Evolutionary conservation across 2,888 invertebrate species (phyloP).

Genomic region (Sinotaia quadrata): DNA sequence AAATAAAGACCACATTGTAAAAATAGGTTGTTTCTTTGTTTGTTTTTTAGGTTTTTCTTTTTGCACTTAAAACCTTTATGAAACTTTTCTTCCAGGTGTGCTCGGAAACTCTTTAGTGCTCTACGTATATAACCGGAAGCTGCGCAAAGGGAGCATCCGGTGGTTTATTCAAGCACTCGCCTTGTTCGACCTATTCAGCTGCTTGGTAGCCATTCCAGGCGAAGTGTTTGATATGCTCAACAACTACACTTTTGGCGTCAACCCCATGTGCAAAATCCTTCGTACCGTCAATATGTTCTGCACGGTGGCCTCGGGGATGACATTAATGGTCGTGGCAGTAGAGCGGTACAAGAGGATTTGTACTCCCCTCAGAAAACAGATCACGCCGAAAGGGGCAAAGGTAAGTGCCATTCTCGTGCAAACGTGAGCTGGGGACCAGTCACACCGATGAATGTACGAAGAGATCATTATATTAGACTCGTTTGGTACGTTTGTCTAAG

Average conservation of each 20-base stretch:
- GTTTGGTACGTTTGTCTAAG: too few species aligned
- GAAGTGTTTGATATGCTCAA: slow-evolving; percentile 36
- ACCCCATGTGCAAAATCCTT: slow-evolving; percentile 25
- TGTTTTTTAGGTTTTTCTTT: neutral
- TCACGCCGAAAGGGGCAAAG: slow-evolving; percentile 27
- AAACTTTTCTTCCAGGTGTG: slow-evolving; percentile 15
- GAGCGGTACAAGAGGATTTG: slow-evolving; percentile 40
- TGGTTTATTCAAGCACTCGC: slow-evolving; percentile 37
- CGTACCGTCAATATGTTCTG: slow-evolving; percentile 43
- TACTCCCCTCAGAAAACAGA: slow-evolving; percentile 31
- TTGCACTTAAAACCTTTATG: neutral
- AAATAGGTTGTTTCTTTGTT: too few species aligned
- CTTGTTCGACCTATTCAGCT: slow-evolving; percentile 37
- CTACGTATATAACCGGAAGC: slow-evolving; percentile 31
- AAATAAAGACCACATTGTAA: too few species aligned
- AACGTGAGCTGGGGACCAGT: too few species aligned
- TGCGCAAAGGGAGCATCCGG: slow-evolving; percentile 29
- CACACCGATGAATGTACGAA: too few species aligned
- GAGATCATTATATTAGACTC: too few species aligned
- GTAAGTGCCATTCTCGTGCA: neutral
- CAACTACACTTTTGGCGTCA: slow-evolving; percentile 38
- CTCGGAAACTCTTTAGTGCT: slow-evolving; percentile 33
- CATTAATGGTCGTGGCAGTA: slow-evolving; percentile 41
- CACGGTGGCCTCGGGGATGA: slow-evolving; percentile 40
- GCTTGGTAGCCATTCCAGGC: slow-evolving; percentile 33